A percentile compares a stretch with the other conserved stretches of the same genome.
phyloP scores from a whole-genome alignment of 2,888 invertebrate species.

The Lasioglossum marginatum region DNA sequence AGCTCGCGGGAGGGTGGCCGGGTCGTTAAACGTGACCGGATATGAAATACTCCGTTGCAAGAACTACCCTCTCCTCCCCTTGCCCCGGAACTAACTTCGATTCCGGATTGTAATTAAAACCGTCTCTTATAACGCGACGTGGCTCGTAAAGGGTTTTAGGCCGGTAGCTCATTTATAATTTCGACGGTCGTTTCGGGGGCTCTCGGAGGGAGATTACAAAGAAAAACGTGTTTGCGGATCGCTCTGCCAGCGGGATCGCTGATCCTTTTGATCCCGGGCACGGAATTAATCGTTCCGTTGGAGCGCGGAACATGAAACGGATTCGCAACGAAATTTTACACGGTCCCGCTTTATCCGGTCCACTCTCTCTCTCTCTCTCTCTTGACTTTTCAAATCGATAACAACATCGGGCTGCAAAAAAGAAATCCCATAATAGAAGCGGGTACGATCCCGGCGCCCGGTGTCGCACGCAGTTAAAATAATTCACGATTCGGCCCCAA shows the following conservation, averaged over 20 bases:
- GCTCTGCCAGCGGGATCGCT: background rate
- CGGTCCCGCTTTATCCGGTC: background rate
- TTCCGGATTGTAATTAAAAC: constrained; percentile 42
- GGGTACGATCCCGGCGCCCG: background rate
- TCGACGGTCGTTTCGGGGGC: constrained; percentile 5
- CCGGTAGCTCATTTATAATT: constrained; percentile 17
- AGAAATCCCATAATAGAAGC: constrained; percentile 42
- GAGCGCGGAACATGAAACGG: background rate
- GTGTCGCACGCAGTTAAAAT: constrained; percentile 35
- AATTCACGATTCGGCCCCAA: constrained; percentile 47
- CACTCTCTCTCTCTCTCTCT: background rate
- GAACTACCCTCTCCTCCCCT: background rate
- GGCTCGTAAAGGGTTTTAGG: constrained; percentile 27
- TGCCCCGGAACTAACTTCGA: constrained; percentile 20
- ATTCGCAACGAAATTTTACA: constrained; percentile 16
- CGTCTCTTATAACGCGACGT: constrained; percentile 32
- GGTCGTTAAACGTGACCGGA: constrained; percentile 32
- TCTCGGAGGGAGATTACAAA: constrained; percentile 2
- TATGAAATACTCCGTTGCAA: constrained; percentile 41
- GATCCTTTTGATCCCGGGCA: constrained; percentile 3
- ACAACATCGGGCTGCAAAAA: background rate
- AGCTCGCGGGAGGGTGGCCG: background rate
- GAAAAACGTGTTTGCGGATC: constrained; percentile 24
- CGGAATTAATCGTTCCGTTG: constrained; percentile 7
- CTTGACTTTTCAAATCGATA: constrained; percentile 18